Evolutionary conservation across 2,888 invertebrate genomes (phyloP).

Genomic region (Dexiosoma caninum): DNA sequence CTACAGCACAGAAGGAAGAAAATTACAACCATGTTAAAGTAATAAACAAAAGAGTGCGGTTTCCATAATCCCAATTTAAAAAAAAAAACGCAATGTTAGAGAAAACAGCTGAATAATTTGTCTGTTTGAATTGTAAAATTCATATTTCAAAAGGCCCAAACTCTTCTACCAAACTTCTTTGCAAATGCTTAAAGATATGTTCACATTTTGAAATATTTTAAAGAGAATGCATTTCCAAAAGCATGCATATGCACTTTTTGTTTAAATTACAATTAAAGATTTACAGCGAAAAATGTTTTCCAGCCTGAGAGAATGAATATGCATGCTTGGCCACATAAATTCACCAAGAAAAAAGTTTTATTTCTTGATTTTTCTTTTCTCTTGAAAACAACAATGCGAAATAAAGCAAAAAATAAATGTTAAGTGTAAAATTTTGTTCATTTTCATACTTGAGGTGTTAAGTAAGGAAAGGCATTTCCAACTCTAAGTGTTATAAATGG

Average conservation of each 20-base stretch:
- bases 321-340: not conserved
- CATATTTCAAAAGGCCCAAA: no score
- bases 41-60: no score
- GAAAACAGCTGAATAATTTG: no score
- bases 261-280: constrained; percentile 23
- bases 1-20: not conserved
- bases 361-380: constrained; percentile 4
- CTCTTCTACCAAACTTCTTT: not conserved
- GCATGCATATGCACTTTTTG: constrained; percentile 38
- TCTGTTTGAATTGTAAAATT: no score
- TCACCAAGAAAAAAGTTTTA: not conserved
- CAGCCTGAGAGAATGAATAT: constrained; percentile 21
- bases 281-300: constrained; percentile 3
- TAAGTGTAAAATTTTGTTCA: constrained; percentile 52
- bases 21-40: no score
- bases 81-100: no score
- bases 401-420: constrained; percentile 28
- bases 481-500: constrained; percentile 59
- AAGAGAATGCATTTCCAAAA: not conserved
- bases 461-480: constrained; percentile 56
- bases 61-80: no score
- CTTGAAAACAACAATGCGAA: not conserved
- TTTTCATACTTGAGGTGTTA: constrained; percentile 59
- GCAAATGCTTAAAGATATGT: not conserved
- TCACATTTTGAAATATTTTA: not conserved